Base-by-base conservation (phyloP, 2,888 invertebrate species). In the Drosophila borborema region DNA sequence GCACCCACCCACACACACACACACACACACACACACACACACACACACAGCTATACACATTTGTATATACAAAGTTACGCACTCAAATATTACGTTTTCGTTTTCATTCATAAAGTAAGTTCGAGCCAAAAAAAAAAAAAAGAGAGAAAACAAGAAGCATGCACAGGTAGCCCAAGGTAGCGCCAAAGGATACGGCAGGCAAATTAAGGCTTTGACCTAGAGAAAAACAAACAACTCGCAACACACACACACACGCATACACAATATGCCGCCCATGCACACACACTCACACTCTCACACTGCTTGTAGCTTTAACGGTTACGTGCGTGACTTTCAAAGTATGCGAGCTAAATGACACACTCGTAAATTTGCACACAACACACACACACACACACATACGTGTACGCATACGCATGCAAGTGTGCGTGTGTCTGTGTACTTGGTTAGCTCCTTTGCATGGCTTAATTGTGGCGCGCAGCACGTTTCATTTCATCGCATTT, bases 161-260 rank as follows among this genome's bases (percentile, higher is more conserved):
- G 66, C 77, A 65, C 78, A 82, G 78, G 75, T 76, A 75, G 75
- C 58, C 45, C 53, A 62, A 75, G 63, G 60, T 65, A 74, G 46
- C 70, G 72, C 78, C 54, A 69, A 80, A 74, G 80, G 72, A 72
- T 81, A 74, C 69, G 74, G 63, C 85, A 77, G 81, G 82, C 87
- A 86, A 89, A 87, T 87, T 87, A 87, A 87, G 89, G 87, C 87
- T 89, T 89, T 87, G 86, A 87, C 86, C 86, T 89, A 87, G 85
- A 89, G 89, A 86, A 81, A 83, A 82, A 74, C 73, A 81, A 83
- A 84, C 83, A 84, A 77, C 60, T 72, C 41, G 45, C 81, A 66
- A 36, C 46, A 34, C 64, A 34, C 46, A 56, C 56, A 60, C 51
- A 14, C 46, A 43, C 20, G 20, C 20, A 23, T 20, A 20, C 2